These are phyloP conservation scores for Eulemur rubriventer DNA, from an alignment of 2,797 vertebrate genomes.

Conservation along the genomic window DNA sequence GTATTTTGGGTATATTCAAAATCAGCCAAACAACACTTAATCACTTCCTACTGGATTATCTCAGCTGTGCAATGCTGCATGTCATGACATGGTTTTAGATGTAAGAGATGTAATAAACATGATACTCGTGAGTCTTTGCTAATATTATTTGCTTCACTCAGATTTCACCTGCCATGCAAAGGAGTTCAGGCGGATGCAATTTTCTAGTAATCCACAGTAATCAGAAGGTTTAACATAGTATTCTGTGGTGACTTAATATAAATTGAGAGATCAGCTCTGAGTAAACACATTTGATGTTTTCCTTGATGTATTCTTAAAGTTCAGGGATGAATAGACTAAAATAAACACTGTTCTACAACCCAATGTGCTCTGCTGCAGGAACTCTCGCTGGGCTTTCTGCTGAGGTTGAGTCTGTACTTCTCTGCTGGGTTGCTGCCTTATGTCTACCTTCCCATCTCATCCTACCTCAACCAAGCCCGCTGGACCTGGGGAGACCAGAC, in stretches of 20 bases:
- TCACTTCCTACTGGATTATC: conserved; percentile 83
- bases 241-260: conserved; percentile 85
- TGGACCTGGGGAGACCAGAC: conserved; percentile 99
- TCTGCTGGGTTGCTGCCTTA: conserved; percentile 93
- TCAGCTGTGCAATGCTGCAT: conserved; percentile 81
- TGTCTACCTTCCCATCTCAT: conserved; percentile 94
- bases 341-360: conserved; percentile 75
- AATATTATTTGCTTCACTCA: conserved; percentile 87
- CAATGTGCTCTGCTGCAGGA: conserved; percentile 88
- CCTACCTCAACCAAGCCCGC: conserved; percentile 91
- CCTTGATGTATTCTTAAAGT: conserved; percentile 82
- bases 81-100: conserved; percentile 85
- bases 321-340: conserved; percentile 77
- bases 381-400: conserved; percentile 85
- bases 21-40: conserved; percentile 77
- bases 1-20: conserved; percentile 74
- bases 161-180: conserved; percentile 85
- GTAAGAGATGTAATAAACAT: conserved; percentile 82
- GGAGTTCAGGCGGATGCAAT: conserved; percentile 85
- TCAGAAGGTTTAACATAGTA: conserved; percentile 83
- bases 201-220: conserved; percentile 86
- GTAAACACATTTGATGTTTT: conserved; percentile 85
- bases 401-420: conserved; percentile 90
- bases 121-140: conserved; percentile 82
- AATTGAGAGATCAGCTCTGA: conserved; percentile 86